A percentile compares a stretch with the other conserved stretches of the same genome.
Evolutionary conservation across 1,140 invertebrate genomes (phyloP).

Genomic region (Drosophila varians): DNA sequence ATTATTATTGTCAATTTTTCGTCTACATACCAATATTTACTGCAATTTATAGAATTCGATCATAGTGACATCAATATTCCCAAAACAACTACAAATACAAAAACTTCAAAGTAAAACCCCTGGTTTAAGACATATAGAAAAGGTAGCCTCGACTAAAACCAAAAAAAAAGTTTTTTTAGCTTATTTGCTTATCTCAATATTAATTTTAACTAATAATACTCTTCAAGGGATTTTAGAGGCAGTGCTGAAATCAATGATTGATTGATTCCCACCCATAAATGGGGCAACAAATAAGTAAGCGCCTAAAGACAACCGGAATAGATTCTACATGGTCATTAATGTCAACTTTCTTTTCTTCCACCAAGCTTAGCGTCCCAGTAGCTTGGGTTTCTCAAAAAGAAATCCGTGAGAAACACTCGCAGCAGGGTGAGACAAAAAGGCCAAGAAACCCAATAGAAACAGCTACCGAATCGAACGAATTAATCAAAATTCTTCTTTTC

Average conservation of each 20-base stretch:
- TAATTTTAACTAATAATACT: conserved; percentile 30
- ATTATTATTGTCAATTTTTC: neutral
- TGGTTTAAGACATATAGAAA: neutral
- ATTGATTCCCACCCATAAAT: conserved; percentile 31
- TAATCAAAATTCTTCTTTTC: conserved; percentile 82
- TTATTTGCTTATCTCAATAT: conserved; percentile 17
- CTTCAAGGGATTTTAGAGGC: conserved; percentile 45
- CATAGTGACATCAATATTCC: neutral
- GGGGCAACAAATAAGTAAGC: conserved; percentile 49
- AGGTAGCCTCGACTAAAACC: neutral
- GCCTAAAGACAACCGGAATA: conserved; percentile 36
- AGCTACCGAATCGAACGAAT: conserved; percentile 59
- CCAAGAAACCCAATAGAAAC: conserved; percentile 21
- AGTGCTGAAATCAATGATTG: conserved; percentile 35
- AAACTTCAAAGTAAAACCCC: neutral
- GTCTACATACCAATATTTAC: neutral
- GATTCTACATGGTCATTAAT: conserved; percentile 66
- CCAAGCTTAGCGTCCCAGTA: conserved; percentile 51
- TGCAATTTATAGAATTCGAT: neutral
- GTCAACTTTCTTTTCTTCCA: conserved; percentile 69
- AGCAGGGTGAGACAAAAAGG: conserved; percentile 21
- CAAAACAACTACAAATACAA: neutral
- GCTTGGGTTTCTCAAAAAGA: conserved; percentile 38
- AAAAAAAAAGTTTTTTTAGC: conserved; percentile 11
- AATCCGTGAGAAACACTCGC: conserved; percentile 26